Percentiles rank a stretch among this genome's conserved stretches.
These are phyloP conservation scores for Sesamia nonagrioides DNA, from an alignment of 1,140 invertebrate genomes.

Conservation along the genomic window DNA sequence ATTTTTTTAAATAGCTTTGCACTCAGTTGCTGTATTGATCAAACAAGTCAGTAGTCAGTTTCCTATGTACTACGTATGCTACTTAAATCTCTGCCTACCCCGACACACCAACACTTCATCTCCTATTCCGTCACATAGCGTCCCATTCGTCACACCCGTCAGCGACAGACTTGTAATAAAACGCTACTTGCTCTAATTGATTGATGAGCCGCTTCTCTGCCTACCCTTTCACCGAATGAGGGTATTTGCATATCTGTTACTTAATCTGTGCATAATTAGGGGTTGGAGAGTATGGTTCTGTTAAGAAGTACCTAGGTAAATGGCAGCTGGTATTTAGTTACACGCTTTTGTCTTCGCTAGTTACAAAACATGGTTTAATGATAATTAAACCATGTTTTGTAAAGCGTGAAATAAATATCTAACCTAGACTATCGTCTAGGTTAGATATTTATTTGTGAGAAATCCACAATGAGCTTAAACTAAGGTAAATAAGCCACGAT, in stretches of 20 bases:
- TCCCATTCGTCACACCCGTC: conserved; percentile 32
- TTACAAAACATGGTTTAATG: too few relatives aligned
- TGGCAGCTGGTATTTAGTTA: not conserved
- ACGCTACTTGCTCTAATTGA: conserved; percentile 43
- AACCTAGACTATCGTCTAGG: too few relatives aligned
- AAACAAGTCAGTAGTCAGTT: too few relatives aligned
- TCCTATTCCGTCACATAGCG: not conserved
- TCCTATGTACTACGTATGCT: not conserved
- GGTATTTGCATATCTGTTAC: conserved; percentile 14
- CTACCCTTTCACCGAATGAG: not conserved
- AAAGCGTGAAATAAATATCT: too few relatives aligned
- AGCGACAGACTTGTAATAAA: conserved; percentile 30
- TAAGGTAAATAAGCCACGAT: too few relatives aligned
- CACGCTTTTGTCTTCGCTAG: too few relatives aligned
- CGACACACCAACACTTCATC: not conserved
- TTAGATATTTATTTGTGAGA: too few relatives aligned
- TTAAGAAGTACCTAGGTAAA: not conserved
- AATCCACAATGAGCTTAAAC: too few relatives aligned
- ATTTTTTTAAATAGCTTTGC: too few relatives aligned
- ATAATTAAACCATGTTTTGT: too few relatives aligned
- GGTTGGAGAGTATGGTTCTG: not conserved
- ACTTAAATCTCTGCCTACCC: not conserved
- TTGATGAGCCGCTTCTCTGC: conserved; percentile 24
- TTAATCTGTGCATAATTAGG: conserved; percentile 16
- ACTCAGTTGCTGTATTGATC: too few relatives aligned